Percentiles rank a stretch among this genome's conserved stretches.
Conservation (phyloP, 2,113 vertebrate species). For the Chaetops frenatus region DNA sequence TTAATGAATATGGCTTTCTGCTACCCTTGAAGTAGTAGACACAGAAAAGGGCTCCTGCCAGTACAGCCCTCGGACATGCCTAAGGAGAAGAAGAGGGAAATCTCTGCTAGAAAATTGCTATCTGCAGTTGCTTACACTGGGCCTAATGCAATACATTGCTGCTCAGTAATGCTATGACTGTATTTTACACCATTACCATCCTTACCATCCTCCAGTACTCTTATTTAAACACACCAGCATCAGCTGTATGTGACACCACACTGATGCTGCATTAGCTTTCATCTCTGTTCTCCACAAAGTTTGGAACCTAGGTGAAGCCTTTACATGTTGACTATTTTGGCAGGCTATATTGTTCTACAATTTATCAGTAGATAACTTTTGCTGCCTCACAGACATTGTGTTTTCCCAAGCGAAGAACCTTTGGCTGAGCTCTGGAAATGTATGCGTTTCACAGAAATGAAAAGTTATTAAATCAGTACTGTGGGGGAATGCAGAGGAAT, state of each 20-base stretch:
- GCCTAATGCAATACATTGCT: neutral
- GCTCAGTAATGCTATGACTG: neutral
- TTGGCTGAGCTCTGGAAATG: constrained; percentile 57
- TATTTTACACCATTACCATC: neutral
- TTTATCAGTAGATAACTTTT: constrained; percentile 65
- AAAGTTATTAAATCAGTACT: constrained; percentile 70
- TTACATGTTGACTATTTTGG: constrained; percentile 19
- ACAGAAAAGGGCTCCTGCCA: neutral
- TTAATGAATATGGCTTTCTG: constrained; percentile 32
- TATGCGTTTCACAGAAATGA: constrained; percentile 52
- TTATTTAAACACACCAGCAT: neutral
- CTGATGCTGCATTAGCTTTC: neutral
- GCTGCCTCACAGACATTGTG: constrained; percentile 47
- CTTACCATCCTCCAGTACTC: neutral
- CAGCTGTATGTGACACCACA: neutral
- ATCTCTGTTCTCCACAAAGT: neutral
- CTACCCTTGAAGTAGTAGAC: neutral
- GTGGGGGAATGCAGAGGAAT: constrained; percentile 60
- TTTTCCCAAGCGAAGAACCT: constrained; percentile 68
- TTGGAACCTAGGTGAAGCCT: constrained; percentile 29
- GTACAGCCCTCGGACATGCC: neutral
- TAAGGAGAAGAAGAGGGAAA: neutral
- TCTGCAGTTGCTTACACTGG: neutral
- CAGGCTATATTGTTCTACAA: constrained; percentile 51
- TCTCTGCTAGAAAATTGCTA: neutral